These are phyloP conservation scores for Bettongia penicillata DNA, from an alignment of 2,113 vertebrate genomes.

Conservation along the genomic window DNA sequence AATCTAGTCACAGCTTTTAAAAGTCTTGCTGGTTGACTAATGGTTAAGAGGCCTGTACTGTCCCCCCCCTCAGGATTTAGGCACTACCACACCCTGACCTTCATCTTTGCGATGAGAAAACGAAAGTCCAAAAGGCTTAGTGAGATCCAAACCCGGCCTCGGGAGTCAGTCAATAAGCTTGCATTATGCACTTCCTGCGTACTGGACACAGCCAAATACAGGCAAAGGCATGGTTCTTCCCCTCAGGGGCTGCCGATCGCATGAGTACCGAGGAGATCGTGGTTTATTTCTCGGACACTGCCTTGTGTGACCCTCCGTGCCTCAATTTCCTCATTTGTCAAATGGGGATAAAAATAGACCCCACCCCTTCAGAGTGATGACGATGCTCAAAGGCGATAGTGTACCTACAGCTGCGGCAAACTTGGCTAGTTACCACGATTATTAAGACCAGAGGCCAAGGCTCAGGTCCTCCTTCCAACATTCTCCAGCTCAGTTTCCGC, in stretches of 20 bases:
- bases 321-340: not conserved
- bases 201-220: not conserved
- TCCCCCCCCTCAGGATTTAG: not conserved
- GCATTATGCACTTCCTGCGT: not conserved
- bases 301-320: not conserved
- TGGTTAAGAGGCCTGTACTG: no score
- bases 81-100: not conserved
- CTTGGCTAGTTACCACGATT: not conserved
- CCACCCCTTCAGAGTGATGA: no score
- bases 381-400: not conserved
- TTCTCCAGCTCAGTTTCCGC: not conserved
- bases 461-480: not conserved
- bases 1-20: not conserved
- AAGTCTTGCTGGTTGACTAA: no score
- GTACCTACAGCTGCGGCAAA: no score
- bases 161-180: not conserved
- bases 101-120: not conserved
- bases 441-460: not conserved
- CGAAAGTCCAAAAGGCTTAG: not conserved
- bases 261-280: not conserved
- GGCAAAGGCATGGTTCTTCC: not conserved
- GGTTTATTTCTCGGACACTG: not conserved
- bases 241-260: not conserved
- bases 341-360: not conserved
- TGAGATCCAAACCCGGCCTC: not conserved